A percentile compares a stretch with the other conserved stretches of the same genome.
phyloP scores from a whole-genome alignment of 2,797 vertebrate species.

The Squalus acanthias region DNA sequence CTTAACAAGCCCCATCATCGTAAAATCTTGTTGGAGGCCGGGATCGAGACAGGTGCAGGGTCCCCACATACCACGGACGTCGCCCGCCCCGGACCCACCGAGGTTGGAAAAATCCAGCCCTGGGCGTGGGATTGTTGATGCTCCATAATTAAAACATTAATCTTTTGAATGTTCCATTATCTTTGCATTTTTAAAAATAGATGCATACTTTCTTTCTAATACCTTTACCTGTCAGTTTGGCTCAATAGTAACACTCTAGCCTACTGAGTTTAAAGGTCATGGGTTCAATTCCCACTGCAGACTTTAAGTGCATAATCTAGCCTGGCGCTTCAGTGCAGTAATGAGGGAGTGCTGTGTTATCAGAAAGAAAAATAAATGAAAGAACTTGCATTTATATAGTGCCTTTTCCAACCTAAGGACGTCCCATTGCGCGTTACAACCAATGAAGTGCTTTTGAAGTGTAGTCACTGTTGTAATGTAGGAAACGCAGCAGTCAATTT shows the following conservation, averaged over 20 bases:
- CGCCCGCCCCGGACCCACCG: too few species aligned
- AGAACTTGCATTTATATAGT: neutral
- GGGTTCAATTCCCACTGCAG: too few species aligned
- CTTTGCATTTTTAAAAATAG: neutral
- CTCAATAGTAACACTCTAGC: too few species aligned
- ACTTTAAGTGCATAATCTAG: neutral
- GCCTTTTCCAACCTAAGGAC: neutral
- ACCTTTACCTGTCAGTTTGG: neutral
- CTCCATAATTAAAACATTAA: constrained; percentile 27
- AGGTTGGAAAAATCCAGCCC: too few species aligned
- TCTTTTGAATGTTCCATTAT: too few species aligned
- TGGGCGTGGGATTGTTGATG: too few species aligned
- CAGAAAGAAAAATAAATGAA: neutral
- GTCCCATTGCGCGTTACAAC: too few species aligned
- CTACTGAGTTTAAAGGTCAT: too few species aligned
- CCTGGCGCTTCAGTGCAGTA: neutral
- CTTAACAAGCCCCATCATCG: too few species aligned
- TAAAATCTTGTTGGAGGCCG: too few species aligned
- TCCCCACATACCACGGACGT: too few species aligned
- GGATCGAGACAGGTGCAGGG: too few species aligned
- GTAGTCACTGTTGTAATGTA: neutral
- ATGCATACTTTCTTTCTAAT: neutral
- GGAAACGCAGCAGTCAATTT: neutral
- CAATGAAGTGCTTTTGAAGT: neutral
- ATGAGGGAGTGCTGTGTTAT: neutral